Conservation (phyloP, 2,888 invertebrate genomes). For the Cacoxenus indagator region DNA sequence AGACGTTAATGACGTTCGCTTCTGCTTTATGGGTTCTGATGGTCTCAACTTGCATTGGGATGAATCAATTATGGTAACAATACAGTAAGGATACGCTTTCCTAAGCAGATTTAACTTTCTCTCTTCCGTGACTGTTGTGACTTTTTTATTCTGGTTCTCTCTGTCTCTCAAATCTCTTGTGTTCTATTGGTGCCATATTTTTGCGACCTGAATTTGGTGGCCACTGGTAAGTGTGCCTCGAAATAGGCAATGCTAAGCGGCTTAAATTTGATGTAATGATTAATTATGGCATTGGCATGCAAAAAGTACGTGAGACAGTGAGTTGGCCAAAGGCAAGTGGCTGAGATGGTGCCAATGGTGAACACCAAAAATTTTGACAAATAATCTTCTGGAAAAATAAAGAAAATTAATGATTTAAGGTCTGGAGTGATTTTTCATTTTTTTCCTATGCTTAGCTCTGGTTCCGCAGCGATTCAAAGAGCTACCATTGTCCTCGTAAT, state of each 20-base stretch:
- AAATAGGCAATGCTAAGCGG: background rate
- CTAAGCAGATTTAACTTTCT: background rate
- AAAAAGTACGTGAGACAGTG: background rate
- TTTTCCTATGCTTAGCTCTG: background rate
- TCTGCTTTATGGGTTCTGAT: background rate
- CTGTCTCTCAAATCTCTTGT: no score
- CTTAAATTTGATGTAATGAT: background rate
- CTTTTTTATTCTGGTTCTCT: background rate
- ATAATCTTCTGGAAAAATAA: conserved; percentile 9
- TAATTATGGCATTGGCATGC: conserved; percentile 7
- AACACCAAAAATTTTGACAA: conserved; percentile 12
- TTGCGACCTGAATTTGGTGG: background rate
- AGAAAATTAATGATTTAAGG: conserved; percentile 17
- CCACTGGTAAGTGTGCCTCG: background rate
- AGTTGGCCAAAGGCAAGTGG: no score
- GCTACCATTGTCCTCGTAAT: background rate
- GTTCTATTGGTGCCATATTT: no score
- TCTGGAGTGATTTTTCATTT: conserved; percentile 2
- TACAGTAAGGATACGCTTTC: background rate
- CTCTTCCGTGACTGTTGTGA: background rate
- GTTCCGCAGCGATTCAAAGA: background rate
- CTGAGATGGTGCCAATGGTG: no score
- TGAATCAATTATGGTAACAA: background rate
- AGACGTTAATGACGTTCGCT: background rate
- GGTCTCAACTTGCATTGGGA: background rate